Evolutionary conservation across 2,888 invertebrate genomes (phyloP), one percentile per base, ranked within the genome.

Genomic region (Ceriagrion tenellum): DNA sequence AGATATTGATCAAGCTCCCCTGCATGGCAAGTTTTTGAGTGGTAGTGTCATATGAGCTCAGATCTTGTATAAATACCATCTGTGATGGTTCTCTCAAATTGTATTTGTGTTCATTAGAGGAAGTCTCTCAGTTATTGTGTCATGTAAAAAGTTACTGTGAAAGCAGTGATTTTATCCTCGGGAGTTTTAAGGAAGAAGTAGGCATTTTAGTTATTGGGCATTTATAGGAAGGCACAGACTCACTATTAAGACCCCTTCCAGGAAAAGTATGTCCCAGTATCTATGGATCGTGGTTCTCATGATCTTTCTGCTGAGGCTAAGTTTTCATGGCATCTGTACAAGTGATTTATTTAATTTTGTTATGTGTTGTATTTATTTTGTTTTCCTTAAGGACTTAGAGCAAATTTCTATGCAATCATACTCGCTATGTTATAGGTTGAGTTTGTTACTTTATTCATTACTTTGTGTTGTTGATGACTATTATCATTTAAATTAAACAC

Each of bases 1-100:
- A 69, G 69, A 47, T 13, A 35, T 69, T 93, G 59, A 93, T 69
- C 18, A 47, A 93, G 47, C 69, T 59, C 93, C 93, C 47, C 40
- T 93, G 93, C 93, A 93, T 69, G 93, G 69, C 47, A 93, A 74
- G 69, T 93, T 69, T 59, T 93, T 69, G 69, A 93, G 69, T 93
- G 18, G n/a, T 93, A 93, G 93, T 26, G 47, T 93, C 69, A 47
- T 93, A 59, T 93, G 93, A 93, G 93, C 93, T 69, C 69, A 40
- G 93, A 63, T 93, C 69, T 69, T 69, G 81, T 74, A 74, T 69
- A 93, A 47, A 69, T 69, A 69, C 93, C 93, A 93, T 93, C 93
- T 93, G 93, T 93, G 93, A 93, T 93, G 93, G 93, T 69, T 16
- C 69, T 63, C 93, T 69, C n/a, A 47, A 47, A 63, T 89, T 93